phyloP scores from a whole-genome alignment of 2,113 vertebrate species.

The Sialia sialis region DNA sequence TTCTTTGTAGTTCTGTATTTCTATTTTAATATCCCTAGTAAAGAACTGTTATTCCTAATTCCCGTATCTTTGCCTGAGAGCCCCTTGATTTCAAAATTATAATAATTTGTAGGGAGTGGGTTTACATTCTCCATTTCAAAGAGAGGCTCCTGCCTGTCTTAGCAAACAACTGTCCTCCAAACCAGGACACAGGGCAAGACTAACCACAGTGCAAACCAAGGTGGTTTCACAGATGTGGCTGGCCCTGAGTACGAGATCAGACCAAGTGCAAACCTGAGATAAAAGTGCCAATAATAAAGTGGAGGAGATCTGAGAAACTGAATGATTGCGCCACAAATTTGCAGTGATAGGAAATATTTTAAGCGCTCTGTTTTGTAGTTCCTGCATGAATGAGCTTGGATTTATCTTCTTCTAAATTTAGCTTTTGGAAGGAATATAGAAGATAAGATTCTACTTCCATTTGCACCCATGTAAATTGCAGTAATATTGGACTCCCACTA shows the following conservation, averaged over 20 bases:
- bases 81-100: too few species aligned
- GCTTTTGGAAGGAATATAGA: not conserved
- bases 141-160: too few species aligned
- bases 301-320: not conserved
- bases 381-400: not conserved
- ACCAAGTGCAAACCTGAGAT: not conserved
- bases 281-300: not conserved
- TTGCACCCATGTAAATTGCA: not conserved
- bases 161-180: too few species aligned
- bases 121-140: too few species aligned
- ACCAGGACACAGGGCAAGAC: not conserved
- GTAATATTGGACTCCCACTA: not conserved
- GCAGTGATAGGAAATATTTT: not conserved
- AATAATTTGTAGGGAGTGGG: too few species aligned
- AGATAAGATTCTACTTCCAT: not conserved
- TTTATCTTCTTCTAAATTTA: slow-evolving; percentile 28
- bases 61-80: too few species aligned
- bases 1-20: too few species aligned
- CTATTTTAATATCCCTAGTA: too few species aligned
- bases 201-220: not conserved
- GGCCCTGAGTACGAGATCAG: not conserved
- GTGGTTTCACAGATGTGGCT: not conserved
- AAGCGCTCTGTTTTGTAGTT: not conserved
- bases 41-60: too few species aligned
- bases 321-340: not conserved